Evolutionary conservation across 2,113 vertebrate genomes (phyloP), one percentile per base, ranked within the genome.

Genomic region (Heloderma charlesbogerti): DNA sequence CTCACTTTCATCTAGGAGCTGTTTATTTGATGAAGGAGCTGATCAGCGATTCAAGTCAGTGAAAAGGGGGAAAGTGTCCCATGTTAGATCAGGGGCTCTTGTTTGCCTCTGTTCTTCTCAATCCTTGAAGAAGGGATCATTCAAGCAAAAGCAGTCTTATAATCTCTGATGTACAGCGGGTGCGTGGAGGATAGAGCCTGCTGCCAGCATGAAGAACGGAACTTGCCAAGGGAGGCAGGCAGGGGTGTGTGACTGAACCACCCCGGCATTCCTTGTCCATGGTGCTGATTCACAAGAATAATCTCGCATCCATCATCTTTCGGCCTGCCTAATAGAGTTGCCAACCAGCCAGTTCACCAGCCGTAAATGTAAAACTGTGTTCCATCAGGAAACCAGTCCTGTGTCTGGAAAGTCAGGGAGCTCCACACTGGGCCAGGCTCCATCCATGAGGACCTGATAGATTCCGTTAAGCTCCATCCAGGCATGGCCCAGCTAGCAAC

Each of bases 251-350:
- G 20, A 43, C 51, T 29, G 48, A 57, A 45, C n/a, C 10, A 25
- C 43, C 20, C n/a, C 29, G n/a, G n/a, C 37, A 43, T 87, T 75
- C 86, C n/a, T 48, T 80, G 63, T 88, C 87, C 87, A 80, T 67
- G 75, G 87, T 88, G 77, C 87, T 88, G 87, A 88, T 48, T 67
- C 3, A 43, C 16, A 88, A n/a, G 22, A 48, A 9, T 31, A 79
- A 63, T 48, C 57, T 16, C 45, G 16, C 27, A 16, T 3, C 57
- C 34, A 34, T 15, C 34, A 54, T 31, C 22, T 48, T 31, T 43
- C n/a, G 1, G 5, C 25, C 34, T 12, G 29, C 87, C 85, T 74
- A 6, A 18, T 37, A 74, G 48, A 22, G 45, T 25, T 54, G 67
- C 27, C 45, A 3, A 13, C 7, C 43, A 86, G 43, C 31, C 25